A percentile compares a stretch with the other conserved stretches of the same genome.
phyloP scores from a whole-genome alignment of 1,140 invertebrate species.

The Oncopeltus fasciatus region DNA sequence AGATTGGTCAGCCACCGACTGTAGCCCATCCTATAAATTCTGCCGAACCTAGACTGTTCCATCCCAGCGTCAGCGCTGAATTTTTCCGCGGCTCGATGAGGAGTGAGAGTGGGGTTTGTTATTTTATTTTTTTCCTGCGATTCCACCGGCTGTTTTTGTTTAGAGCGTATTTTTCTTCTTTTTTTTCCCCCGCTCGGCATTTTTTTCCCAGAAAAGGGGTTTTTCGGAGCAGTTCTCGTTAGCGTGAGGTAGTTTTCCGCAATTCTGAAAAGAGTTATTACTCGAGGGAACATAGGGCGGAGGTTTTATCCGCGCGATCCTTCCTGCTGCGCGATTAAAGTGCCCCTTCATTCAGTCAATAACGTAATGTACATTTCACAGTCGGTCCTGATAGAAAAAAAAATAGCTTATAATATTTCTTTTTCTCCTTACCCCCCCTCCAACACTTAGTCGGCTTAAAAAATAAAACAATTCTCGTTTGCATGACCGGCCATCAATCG shows the following conservation, averaged over 20 bases:
- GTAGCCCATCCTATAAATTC: not conserved
- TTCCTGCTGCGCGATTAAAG: not conserved
- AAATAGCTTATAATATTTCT: no score
- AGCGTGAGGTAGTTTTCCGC: not conserved
- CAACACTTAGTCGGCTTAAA: no score
- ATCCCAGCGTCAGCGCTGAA: not conserved
- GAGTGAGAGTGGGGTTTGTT: no score
- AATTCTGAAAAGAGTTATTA: not conserved
- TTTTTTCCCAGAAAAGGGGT: not conserved
- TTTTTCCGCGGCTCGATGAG: not conserved
- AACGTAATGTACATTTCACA: no score
- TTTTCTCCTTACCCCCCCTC: no score
- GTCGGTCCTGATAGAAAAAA: no score
- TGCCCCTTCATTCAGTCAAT: not conserved
- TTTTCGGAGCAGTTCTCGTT: not conserved
- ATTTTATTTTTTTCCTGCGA: not conserved
- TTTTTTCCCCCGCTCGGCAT: not conserved
- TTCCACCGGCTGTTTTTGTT: not conserved
- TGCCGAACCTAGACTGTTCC: not conserved
- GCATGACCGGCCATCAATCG: no score
- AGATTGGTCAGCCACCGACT: not conserved
- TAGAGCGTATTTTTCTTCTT: not conserved
- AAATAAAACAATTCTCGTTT: no score
- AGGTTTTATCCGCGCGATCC: not conserved
- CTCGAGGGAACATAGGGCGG: not conserved